Base-by-base conservation (phyloP, 2,113 vertebrate genomes). In the Probosciger aterrimus region DNA sequence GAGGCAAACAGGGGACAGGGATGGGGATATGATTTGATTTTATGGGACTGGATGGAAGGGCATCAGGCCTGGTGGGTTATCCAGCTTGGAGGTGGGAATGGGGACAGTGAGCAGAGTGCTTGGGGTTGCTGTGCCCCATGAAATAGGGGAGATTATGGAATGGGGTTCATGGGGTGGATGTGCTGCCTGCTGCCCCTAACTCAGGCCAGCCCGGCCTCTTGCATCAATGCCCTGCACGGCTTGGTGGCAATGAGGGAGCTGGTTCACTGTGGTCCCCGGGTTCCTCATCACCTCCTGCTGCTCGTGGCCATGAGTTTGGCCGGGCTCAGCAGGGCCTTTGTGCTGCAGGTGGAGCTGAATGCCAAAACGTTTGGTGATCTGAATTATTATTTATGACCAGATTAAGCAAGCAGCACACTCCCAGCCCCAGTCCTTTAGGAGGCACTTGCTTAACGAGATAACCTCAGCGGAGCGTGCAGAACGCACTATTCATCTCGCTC, bases 341-440 rank as follows among this genome's bases (percentile, higher is more conserved):
- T 3, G 30, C 62, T 24, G 18, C 28, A 50, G 59, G 55, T 85
- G 89, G 73, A 60, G 86, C 47, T 10, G 92, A 79, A 94, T 90
- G 55, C 25, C 84, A 82, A 95, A 87, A 23, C 6, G 23, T 25
- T 62, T 68, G 87, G 85, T 52, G 92, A 82, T 92, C 63, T 6
- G 14, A 80, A 69, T 96, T 44, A 80, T 95, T 89, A 92, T 90
- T 91, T 96, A 82, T 65, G 94, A 30, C 52, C 77, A 57, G 88
- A 57, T 93, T 31, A 77, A 92, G 90, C 91, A 70, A 41, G 91
- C 92, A 80, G 91, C 1, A 18, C 53, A 4, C 79, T 91, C 81
- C 91, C 93, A 86, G 82, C 78, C 88, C 7, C 33, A 46, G 64
- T 67, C 95, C 93, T 94, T 87, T 77, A 86, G 94, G 93, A 95